Conservation (phyloP, 1,140 invertebrate species). For the Bombyx mandarina region DNA sequence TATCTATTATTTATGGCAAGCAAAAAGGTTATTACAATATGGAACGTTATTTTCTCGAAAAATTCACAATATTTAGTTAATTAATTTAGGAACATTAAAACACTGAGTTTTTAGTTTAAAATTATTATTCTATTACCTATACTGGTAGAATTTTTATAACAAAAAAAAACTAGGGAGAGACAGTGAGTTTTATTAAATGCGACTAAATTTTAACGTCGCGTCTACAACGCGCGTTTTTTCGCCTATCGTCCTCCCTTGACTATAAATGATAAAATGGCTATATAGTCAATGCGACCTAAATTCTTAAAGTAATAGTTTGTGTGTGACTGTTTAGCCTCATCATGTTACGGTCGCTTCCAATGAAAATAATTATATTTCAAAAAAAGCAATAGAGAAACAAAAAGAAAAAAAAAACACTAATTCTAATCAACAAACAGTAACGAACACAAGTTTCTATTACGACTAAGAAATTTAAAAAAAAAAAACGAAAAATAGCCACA, state of each 20-base stretch:
- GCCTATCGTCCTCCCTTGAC: too few species aligned
- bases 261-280: too few species aligned
- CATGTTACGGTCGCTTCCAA: too few species aligned
- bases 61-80: constrained; percentile 47
- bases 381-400: too few species aligned
- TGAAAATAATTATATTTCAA: too few species aligned
- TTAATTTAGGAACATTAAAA: constrained; percentile 68
- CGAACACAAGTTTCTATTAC: constrained; percentile 56
- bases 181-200: constrained; percentile 24
- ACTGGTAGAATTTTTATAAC: constrained; percentile 33
- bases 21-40: constrained; percentile 38
- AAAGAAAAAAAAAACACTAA: constrained; percentile 19
- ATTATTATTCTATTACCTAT: constrained; percentile 59
- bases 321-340: too few species aligned
- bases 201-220: too few species aligned
- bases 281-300: too few species aligned
- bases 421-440: constrained; percentile 38
- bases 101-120: constrained; percentile 61
- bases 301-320: too few species aligned
- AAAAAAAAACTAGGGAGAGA: constrained; percentile 27
- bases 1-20: constrained; percentile 45
- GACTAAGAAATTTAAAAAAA: constrained; percentile 42
- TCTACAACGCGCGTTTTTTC: too few species aligned
- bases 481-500: constrained; percentile 55
- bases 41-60: constrained; percentile 25